Conservation (phyloP, 2,797 vertebrate species). For the Crenuchus spilurus region DNA sequence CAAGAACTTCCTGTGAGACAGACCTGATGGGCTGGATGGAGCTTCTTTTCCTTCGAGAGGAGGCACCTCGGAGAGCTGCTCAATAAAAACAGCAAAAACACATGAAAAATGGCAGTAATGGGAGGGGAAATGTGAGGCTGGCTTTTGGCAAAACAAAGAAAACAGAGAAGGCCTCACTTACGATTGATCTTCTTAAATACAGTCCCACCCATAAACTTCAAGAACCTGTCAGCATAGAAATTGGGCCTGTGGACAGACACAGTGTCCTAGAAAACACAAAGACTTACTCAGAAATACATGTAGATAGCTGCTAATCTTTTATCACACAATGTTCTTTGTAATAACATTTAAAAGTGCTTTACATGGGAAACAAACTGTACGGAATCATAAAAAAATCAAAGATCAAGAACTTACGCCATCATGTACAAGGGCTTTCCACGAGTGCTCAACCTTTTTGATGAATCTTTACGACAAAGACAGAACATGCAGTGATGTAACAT, state of each 20-base stretch:
- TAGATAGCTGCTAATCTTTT: no score
- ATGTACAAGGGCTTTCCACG: conserved; percentile 96
- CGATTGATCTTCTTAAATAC: conserved; percentile 93
- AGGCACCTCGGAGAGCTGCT: conserved; percentile 85
- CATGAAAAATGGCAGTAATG: neutral
- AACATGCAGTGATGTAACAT: conserved; percentile 14
- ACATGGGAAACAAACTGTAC: no score
- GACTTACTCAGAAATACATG: neutral
- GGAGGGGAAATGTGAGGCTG: neutral
- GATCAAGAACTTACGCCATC: conserved; percentile 81
- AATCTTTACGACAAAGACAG: conserved; percentile 74
- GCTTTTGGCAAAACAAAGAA: neutral
- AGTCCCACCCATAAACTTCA: conserved; percentile 92
- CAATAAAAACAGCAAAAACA: neutral
- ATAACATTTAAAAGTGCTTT: no score
- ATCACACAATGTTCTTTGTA: no score
- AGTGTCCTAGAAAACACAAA: conserved; percentile 79
- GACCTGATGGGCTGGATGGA: conserved; percentile 83
- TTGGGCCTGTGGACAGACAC: conserved; percentile 93
- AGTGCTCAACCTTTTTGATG: conserved; percentile 96
- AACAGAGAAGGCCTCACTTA: conserved; percentile 67
- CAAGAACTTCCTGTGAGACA: conserved; percentile 88
- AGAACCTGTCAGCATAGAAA: conserved; percentile 94
- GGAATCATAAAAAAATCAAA: neutral
- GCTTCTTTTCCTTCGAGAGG: conserved; percentile 86